phyloP scores from a whole-genome alignment of 2,797 vertebrate genomes.

The Echiichthys vipera region DNA sequence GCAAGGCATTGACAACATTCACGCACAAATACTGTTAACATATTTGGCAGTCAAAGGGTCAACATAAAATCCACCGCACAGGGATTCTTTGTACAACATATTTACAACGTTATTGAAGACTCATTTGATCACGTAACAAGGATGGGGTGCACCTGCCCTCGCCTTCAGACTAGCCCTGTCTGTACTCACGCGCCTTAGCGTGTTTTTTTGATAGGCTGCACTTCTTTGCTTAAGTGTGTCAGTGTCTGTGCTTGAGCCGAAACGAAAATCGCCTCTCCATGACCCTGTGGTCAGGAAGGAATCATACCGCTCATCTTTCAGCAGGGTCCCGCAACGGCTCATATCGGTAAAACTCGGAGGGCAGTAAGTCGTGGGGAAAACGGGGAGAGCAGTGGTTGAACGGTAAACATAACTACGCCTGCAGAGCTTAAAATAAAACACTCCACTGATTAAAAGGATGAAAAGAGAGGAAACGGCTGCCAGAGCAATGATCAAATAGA shows the following conservation, averaged over 20 bases:
- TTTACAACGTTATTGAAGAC: background rate
- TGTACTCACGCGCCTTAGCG: conserved; percentile 63
- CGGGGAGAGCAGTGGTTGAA: conserved; percentile 59
- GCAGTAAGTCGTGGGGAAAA: conserved; percentile 78
- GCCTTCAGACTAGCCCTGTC: conserved; percentile 69
- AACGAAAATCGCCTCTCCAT: conserved; percentile 83
- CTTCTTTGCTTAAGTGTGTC: conserved; percentile 78
- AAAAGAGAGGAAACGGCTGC: conserved; percentile 71
- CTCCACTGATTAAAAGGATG: conserved; percentile 68
- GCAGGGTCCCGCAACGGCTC: conserved; percentile 73
- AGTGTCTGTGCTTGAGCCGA: conserved; percentile 78
- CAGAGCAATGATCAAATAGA: conserved; percentile 77
- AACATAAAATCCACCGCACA: background rate
- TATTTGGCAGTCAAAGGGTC: conserved; percentile 1
- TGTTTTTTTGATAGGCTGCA: conserved; percentile 73
- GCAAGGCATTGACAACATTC: background rate
- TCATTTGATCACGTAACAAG: conserved; percentile 70
- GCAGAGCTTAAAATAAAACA: conserved; percentile 75
- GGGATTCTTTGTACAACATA: background rate
- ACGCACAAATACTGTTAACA: conserved; percentile 11
- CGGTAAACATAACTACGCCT: conserved; percentile 64
- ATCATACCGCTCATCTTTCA: conserved; percentile 80
- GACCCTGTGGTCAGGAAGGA: conserved; percentile 84
- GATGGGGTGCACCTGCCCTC: conserved; percentile 57
- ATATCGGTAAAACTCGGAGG: conserved; percentile 77